These are phyloP conservation scores for Lordiphosa stackelbergi DNA, from an alignment of 1,140 invertebrate genomes.

Conservation along the genomic window DNA sequence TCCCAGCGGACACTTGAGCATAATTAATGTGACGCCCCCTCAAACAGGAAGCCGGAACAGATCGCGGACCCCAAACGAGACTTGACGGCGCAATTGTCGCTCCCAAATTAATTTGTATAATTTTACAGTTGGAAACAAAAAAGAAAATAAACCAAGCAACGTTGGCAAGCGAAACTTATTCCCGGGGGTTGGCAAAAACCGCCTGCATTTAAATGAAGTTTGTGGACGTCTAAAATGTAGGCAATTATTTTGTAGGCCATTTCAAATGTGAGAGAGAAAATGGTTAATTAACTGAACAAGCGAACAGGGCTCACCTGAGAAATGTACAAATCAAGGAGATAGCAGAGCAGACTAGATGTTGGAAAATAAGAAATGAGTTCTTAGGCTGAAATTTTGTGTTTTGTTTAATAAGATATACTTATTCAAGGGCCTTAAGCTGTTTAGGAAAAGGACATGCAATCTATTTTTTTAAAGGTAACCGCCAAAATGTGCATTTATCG, in stretches of 20 bases:
- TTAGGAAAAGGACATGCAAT: too few relatives aligned
- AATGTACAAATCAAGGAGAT: too few relatives aligned
- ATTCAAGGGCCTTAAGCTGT: too few relatives aligned
- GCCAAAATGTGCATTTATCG: too few relatives aligned
- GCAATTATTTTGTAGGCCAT: slow-evolving; percentile 65
- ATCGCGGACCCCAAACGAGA: slow-evolving; percentile 26
- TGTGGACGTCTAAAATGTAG: slow-evolving; percentile 48
- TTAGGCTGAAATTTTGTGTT: too few relatives aligned
- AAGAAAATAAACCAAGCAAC: slow-evolving; percentile 18
- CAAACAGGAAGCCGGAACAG: slow-evolving; percentile 47
- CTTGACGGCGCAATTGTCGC: slow-evolving; percentile 60
- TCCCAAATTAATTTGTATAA: slow-evolving; percentile 74
- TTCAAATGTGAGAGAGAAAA: too few relatives aligned
- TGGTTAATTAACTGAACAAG: too few relatives aligned
- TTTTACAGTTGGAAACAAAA: slow-evolving; percentile 38
- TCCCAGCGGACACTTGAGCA: slow-evolving; percentile 72
- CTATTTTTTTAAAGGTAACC: too few relatives aligned
- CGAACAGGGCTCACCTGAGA: too few relatives aligned
- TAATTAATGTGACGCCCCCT: slow-evolving; percentile 65
- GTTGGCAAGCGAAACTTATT: slow-evolving; percentile 26
- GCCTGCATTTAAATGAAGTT: slow-evolving; percentile 51
- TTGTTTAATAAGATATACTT: too few relatives aligned
- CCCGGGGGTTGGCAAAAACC: slow-evolving; percentile 22
- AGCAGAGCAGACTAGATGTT: too few relatives aligned
- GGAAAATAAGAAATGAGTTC: too few relatives aligned